Conservation (phyloP, 2,888 invertebrate species). For the Muschampia plurimacula region DNA sequence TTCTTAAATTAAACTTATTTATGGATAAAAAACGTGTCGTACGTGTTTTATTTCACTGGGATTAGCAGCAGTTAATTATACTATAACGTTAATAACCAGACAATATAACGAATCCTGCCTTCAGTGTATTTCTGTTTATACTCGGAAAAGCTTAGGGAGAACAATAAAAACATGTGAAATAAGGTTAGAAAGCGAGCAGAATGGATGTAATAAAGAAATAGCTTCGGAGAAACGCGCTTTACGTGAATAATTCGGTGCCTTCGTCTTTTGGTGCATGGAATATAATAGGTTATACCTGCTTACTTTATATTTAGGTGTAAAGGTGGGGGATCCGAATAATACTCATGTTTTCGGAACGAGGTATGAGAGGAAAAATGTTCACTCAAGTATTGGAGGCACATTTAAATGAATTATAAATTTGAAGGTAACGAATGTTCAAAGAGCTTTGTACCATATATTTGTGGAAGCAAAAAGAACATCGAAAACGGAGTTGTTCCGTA, state of each 20-base stretch:
- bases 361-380: slow-evolving; percentile 14
- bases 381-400: slow-evolving; percentile 19
- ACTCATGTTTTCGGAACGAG: slow-evolving; percentile 44
- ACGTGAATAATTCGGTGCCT: slow-evolving; percentile 66
- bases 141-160: slow-evolving; percentile 47
- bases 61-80: slow-evolving; percentile 1
- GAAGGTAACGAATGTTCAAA: slow-evolving; percentile 20
- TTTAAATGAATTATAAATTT: slow-evolving; percentile 36
- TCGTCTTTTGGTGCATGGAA: slow-evolving; percentile 54
- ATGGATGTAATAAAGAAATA: slow-evolving; percentile 76
- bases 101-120: slow-evolving; percentile 39
- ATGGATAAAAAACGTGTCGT: background rate
- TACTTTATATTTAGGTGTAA: slow-evolving; percentile 24
- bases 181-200: slow-evolving; percentile 59
- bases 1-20: background rate
- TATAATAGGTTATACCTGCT: slow-evolving; percentile 44
- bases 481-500: slow-evolving; percentile 4
- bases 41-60: background rate
- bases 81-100: slow-evolving; percentile 33
- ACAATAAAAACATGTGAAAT: slow-evolving; percentile 67
- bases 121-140: slow-evolving; percentile 46
- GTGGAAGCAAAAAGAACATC: slow-evolving; percentile 6
- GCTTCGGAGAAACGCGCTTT: slow-evolving; percentile 61
- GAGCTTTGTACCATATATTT: background rate
- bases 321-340: slow-evolving; percentile 38